These are phyloP conservation scores for Rhyacophila brunnea DNA, from an alignment of 1,140 invertebrate species.

Conservation along the genomic window DNA sequence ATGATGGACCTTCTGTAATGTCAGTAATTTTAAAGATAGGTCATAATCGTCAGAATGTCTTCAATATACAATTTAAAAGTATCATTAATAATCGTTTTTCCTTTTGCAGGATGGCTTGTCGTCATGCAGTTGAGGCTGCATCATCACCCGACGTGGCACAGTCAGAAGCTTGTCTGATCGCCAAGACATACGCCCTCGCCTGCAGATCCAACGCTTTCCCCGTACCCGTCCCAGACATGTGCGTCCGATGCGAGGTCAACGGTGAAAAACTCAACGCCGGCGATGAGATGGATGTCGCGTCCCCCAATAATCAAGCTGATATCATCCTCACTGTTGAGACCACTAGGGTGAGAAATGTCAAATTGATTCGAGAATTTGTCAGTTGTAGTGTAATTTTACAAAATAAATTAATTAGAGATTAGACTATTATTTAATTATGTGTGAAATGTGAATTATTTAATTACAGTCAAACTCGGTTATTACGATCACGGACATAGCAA, in stretches of 20 bases:
- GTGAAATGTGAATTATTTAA: no score
- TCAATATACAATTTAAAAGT: no score
- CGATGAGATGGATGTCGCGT: constrained; percentile 63
- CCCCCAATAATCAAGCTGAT: constrained; percentile 70
- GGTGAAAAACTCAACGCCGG: constrained; percentile 49
- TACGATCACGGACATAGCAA: no score
- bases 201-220: constrained; percentile 55
- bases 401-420: no score
- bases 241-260: constrained; percentile 61
- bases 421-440: no score
- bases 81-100: neutral
- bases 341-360: no score
- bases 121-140: constrained; percentile 52
- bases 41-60: no score
- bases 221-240: constrained; percentile 57
- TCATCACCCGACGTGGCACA: constrained; percentile 50
- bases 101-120: constrained; percentile 61
- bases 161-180: constrained; percentile 57
- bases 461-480: no score
- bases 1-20: no score
- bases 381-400: no score
- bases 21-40: no score
- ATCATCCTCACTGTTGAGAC: constrained; percentile 71
- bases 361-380: no score
- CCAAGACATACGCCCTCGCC: constrained; percentile 58